These are phyloP conservation scores for Drosophila pandora DNA, from an alignment of 1,140 invertebrate genomes.

Conservation along the genomic window DNA sequence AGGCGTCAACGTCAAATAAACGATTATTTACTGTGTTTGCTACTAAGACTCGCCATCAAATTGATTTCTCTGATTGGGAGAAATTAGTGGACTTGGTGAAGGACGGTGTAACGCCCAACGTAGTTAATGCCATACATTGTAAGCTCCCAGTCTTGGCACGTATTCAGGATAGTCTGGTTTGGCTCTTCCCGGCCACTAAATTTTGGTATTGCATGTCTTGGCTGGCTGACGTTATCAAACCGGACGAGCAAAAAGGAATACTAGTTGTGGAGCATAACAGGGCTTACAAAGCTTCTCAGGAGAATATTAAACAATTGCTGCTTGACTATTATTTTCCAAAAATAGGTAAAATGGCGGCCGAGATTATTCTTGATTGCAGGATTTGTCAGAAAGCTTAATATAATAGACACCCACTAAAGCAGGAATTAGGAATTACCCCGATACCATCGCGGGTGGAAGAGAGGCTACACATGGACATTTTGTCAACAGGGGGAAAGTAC, in stretches of 20 bases:
- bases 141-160: not conserved
- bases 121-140: not conserved
- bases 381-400: no score
- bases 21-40: slow-evolving; percentile 10
- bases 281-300: no score
- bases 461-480: no score
- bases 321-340: no score
- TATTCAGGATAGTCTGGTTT: not conserved
- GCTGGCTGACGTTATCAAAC: no score
- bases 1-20: slow-evolving; percentile 3
- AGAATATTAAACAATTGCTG: no score
- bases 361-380: no score
- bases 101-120: not conserved
- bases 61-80: not conserved
- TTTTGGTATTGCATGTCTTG: no score
- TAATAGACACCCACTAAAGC: no score
- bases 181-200: not conserved
- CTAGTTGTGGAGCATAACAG: slow-evolving; percentile 2
- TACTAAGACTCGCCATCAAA: not conserved
- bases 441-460: no score
- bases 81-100: not conserved
- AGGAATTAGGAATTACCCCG: no score
- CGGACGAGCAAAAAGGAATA: not conserved
- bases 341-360: no score
- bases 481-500: not conserved